Evolutionary conservation across 2,113 vertebrate species (phyloP).

Genomic region (Rattus rattus): DNA sequence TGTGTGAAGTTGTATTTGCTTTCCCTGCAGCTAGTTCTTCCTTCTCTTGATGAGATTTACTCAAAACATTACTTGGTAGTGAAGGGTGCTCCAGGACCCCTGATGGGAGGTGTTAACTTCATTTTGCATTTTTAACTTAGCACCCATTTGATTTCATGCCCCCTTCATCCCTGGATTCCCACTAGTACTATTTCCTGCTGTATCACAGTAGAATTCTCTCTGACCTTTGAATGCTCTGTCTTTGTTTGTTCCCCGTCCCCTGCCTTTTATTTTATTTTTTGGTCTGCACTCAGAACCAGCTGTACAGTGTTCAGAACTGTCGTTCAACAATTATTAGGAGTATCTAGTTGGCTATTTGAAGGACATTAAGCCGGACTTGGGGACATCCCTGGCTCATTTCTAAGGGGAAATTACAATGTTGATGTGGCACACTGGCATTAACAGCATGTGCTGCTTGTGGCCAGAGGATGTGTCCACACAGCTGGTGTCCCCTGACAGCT

Average conservation of each 20-base stretch:
- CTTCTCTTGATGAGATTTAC: constrained; percentile 53
- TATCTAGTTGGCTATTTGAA: constrained; percentile 12
- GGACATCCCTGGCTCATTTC: constrained; percentile 3
- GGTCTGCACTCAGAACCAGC: constrained; percentile 50
- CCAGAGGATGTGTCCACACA: background rate
- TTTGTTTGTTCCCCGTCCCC: background rate
- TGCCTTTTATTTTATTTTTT: background rate
- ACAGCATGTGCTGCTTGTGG: background rate
- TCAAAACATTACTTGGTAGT: constrained; percentile 54
- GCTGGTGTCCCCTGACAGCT: background rate
- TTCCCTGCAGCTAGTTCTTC: background rate
- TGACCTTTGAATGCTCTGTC: constrained; percentile 28
- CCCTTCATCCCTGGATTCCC: background rate
- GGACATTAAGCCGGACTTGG: background rate
- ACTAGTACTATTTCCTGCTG: constrained; percentile 25
- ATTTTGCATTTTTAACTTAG: constrained; percentile 14
- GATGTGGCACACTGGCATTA: background rate
- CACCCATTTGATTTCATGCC: background rate
- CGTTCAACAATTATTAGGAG: constrained; percentile 12
- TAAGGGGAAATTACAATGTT: background rate
- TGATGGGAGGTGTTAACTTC: constrained; percentile 30
- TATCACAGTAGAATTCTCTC: constrained; percentile 4
- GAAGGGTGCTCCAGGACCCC: background rate
- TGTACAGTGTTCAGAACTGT: background rate
- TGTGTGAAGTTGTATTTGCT: background rate